Base-by-base conservation (phyloP, 2,113 vertebrate species). In the Trogon melanurus region DNA sequence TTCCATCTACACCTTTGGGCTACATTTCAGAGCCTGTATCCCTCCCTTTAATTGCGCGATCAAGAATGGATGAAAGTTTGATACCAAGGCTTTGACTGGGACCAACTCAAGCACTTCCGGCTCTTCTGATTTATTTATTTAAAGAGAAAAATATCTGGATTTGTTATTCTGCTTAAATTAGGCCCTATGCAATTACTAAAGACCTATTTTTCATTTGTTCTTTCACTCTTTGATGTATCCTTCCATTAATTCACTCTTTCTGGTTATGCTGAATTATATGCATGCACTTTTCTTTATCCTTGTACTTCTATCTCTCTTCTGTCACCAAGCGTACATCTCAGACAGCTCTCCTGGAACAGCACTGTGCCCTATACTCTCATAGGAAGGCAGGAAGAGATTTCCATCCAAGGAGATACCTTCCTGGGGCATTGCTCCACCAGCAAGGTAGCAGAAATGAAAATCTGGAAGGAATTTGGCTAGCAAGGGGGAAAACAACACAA, bases 41-140 rank as follows among this genome's bases (percentile, higher is more conserved):
- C 95, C 81, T 96, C 93, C 80, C 81, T 95, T 94, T 96, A 97
- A 97, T 95, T 97, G 95, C 96, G 95, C 95, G 53, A 20, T 67
- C 58, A 96, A 96, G 91, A 85, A 69, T 0, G 96, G 84, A 97
- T 97, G 94, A 94, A 97, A 96, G 93, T 89, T 94, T 84, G 85
- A 96, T 90, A 56, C 81, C 6, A 23, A 58, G 32, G 88, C 93
- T 94, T 96, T 85, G 90, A 75, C 94, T 92, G 79, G 56, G 81
- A 91, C 56, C 79, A 81, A 79, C 61, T 86, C 72, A 94, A 96
- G 82, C 56, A 67, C 69, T 80, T 81, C 44, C 65, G 80, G 79
- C 29, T 92, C 74, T 76, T 90, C 85, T 91, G 81, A 85, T 65
- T 76, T 88, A 89, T 61, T 85, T 88, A 82, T 92, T 88, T 83